Evolutionary conservation across 2,888 invertebrate genomes (phyloP).

Genomic region (Iselma pallidipennis): DNA sequence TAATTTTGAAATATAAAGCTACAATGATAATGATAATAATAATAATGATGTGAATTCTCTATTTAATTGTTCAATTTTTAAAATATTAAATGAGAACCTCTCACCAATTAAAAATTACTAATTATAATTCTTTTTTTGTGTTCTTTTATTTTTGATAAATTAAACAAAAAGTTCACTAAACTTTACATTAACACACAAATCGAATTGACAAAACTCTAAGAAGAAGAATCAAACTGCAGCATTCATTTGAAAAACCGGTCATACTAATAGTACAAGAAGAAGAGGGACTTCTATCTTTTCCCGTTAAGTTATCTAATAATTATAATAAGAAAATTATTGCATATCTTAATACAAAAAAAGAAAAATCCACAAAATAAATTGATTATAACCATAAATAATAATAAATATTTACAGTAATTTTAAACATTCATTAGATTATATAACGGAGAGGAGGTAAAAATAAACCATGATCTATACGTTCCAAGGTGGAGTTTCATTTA

Average conservation of each 20-base stretch:
- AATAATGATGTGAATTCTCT: neutral
- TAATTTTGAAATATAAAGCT: too few species aligned
- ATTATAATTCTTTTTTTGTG: too few species aligned
- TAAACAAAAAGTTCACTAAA: neutral
- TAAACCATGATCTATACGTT: neutral
- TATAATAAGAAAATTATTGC: neutral
- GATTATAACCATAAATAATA: neutral
- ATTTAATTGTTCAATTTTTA: neutral
- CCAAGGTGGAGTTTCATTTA: neutral
- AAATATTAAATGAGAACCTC: neutral
- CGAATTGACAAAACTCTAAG: neutral
- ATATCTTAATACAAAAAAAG: neutral
- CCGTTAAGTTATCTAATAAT: neutral
- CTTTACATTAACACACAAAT: neutral
- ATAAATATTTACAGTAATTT: neutral
- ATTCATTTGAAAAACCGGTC: neutral
- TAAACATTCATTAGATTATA: neutral
- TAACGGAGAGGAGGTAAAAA: neutral
- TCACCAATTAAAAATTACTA: neutral
- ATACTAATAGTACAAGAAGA: neutral
- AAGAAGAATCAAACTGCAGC: neutral
- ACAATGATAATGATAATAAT: too few species aligned
- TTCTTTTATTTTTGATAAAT: too few species aligned
- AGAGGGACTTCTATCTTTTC: neutral
- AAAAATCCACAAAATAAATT: neutral